Base-by-base conservation (phyloP, 2,888 invertebrate genomes). In the Napeogenes inachia region DNA sequence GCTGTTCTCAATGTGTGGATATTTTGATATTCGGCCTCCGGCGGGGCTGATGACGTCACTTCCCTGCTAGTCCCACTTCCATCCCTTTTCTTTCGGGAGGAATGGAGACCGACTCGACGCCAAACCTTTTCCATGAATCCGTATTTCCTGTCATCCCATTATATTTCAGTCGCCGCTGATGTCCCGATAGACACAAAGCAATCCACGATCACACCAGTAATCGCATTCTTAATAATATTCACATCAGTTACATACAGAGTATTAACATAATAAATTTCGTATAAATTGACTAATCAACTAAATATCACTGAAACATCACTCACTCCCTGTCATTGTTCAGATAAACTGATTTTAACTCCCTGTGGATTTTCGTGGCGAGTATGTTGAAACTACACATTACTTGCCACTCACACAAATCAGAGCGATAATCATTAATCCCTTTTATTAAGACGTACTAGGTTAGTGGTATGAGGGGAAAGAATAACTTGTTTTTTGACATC, bases 11-110 rank as follows among this genome's bases (percentile, higher is more conserved):
- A 66, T 42, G 90, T 90, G 68, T 90, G 90, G 70, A 90, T 90
- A 67, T 90, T 90, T 79, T 90, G 90, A 66, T 90, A 90, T 71
- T 91, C 90, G n/a, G 82, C 89, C 68, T 91, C 91, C 13, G 74
- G 85, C 35, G 86, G 88, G 58, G 82, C 80, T 42, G 82, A 71
- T 70, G 84, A 71, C 70, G 85, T 82, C 79, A 83, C 86, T 82
- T 90, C 89, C 70, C 74, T 80, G 74, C 89, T 89, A 72, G 89
- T 85, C 69, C 89, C 90, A 75, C 89, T 90, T 85, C 90, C 90
- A 84, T 91, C 91, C 87, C 90, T 88, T 86, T 91, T 91, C 83
- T 90, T 90, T 62, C 91, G 91, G 82, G 91, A 90, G 87, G 91
- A 91, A 87, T 91, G 91, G 84, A 91, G 91, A 80, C 91, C 91